Evolutionary conservation across 2,797 vertebrate genomes (phyloP).

Genomic region (Pteronotus mesoamericanus): DNA sequence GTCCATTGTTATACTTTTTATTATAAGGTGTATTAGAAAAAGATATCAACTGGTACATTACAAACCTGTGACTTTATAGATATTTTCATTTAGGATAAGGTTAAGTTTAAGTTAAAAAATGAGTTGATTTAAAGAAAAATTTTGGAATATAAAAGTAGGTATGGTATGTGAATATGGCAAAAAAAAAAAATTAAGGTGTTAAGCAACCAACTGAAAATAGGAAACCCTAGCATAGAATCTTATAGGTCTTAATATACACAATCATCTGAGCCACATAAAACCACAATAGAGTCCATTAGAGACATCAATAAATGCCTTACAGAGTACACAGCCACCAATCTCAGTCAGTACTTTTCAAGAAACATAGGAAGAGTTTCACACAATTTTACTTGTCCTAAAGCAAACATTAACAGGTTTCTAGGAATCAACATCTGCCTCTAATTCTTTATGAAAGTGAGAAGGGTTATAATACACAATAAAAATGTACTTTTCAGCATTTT

Average conservation of each 20-base stretch:
- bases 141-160: background rate
- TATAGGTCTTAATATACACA: background rate
- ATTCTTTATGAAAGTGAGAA: background rate
- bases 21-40: conserved; percentile 23
- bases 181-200: background rate
- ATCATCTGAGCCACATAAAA: background rate
- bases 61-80: background rate
- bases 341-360: background rate
- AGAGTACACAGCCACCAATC: background rate
- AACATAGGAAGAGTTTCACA: background rate
- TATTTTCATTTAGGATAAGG: background rate
- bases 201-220: background rate
- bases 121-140: background rate
- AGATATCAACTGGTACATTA: background rate
- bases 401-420: background rate
- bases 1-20: background rate
- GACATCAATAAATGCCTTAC: background rate
- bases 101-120: background rate
- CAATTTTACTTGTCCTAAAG: conserved; percentile 27
- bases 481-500: background rate
- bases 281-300: background rate
- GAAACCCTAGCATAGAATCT: background rate
- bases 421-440: background rate
- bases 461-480: conserved; percentile 21
- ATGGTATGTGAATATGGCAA: background rate